Evolutionary conservation across 1,140 invertebrate genomes (phyloP), one percentile per base, ranked within the genome.

Genomic region (Lepidotrigona ventralis): DNA sequence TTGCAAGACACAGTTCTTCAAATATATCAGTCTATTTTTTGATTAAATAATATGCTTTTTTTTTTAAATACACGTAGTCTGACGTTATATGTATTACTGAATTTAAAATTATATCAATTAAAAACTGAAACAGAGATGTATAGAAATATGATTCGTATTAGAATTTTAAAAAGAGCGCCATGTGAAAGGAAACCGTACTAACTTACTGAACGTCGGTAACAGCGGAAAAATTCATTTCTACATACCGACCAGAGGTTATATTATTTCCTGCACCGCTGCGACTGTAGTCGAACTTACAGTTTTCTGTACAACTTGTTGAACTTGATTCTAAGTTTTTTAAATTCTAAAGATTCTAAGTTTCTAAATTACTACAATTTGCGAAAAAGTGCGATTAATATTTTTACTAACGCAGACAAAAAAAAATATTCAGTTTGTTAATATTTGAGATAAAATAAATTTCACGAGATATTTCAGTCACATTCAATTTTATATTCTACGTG

Each of bases 151-250:
- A 46, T 46, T 8, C 8, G 39, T 46, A 46, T 8, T 46, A 46
- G 39, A 46, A 46, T 46, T 33, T 29, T 26, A 15, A 1, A 15
- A 53, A 56, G 26, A 66, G 56, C 83, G 83, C 66, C 66, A 71
- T 51, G 8, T 64, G 46, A n/a, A 68, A 46, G 56, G 58, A 51
- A 21, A 1, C n/a, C 23, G 0, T 0, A 0, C 6, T 33, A 6
- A 26, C 19, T 53, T 17, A 74, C 63, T 17, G 26, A 11, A 1
- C 21, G 83, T 72, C 70, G 82, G 76, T 74, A 84, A 81, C 1
- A 53, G 19, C 5, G 54, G 21, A 46, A 60, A 68, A 60, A 69
- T 12, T 5, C 12, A 9, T 11, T 58, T 53, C 3, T 0, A 12
- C 8, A 8, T 83, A 63, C 29, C 81, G 17, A 54, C n/a, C 2